Evolutionary conservation across 1,140 invertebrate genomes (phyloP), one percentile per base, ranked within the genome.

Genomic region (Varroa destructor): DNA sequence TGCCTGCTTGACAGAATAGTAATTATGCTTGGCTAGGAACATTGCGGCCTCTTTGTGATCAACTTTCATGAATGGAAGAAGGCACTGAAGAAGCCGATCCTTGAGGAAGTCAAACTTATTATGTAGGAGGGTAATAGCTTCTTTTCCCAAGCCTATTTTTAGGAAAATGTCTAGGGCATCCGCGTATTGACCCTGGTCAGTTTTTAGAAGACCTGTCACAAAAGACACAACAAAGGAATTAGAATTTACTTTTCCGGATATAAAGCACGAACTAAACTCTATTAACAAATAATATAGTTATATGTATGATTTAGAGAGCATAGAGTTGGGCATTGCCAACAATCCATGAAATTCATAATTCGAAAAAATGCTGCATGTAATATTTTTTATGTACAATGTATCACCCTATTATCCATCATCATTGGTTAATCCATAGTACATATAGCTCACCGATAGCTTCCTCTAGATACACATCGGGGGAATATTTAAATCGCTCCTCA

Each of bases 21-120:
- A 67, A 2, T 67, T 37, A 46, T 67, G 61, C 36, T 67, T 67
- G 12, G 61, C 61, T 12, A 67, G 46, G 54, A 72, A 71, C 1
- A n/a, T 54, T 42, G 55, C n/a, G 40, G 14, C 54, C 58, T 54
- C 0, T 8, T 73, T 72, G 12, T 72, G 61, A 72, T 56, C 58
- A 51, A 43, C 43, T 25, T 55, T 42, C 58, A 55, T 55, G 43
- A 71, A 40, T 25, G 1, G 40, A 55, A 56, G 10, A 14, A 71
- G 14, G 12, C 58, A 51, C 0, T 71, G 12, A 10, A 71, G 51
- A 71, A 71, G 42, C 40, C 40, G 40, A 46, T 67, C 61, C 37
- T 67, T 67, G 61, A 67, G 61, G 1, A 67, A 3, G 46, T 67
- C 36, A 46, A 67, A 67, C 1, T 67, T 40, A 37, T 67, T 46